Evolutionary conservation across 2,797 vertebrate genomes (phyloP), one percentile per base, ranked within the genome.

Genomic region (Rhinogobio ventralis): DNA sequence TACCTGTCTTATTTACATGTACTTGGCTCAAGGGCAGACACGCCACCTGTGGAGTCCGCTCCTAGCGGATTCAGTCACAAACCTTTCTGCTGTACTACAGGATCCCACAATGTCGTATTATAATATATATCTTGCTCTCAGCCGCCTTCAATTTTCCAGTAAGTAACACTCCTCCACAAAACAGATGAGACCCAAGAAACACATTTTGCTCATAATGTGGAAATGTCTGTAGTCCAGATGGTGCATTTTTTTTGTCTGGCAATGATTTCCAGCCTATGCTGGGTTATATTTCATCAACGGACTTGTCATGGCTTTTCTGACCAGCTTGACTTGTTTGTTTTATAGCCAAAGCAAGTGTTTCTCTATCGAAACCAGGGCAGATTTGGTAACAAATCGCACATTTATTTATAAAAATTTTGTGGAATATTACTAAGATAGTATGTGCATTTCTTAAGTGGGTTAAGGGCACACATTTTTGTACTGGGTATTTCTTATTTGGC

Each of bases 1-100:
- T 75, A 25, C 28, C 60, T 69, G 20, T 72, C 72, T 86, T 62
- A 88, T 86, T 88, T 86, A 39, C 87, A 84, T 86, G 72, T 66
- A 67, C 78, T 66, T 81, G 39, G 77, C 84, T 81, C 45, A 81
- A 81, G 87, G 77, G 72, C 45, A 78, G 62, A 85, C 62, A 42
- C 9, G 25, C 74, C 71, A 82, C 81, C 71, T 80, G 82, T 76
- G 10, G 77, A 57, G 64, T 45, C 8, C 13, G 62, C 20, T 79
- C 67, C 69, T 33, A 28, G 30, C 62, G 1, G 23, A 25, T 67
- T 68, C 71, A 64, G 57, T 33, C 75, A 30, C 73, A 53, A 64
- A 51, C 42, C 23, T 73, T 39, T 80, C 60, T 2, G 28, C 11
- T 23, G 20, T 30, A 19, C 60, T 30, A 67, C n/a, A 79, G 69